A percentile compares a stretch with the other conserved stretches of the same genome.
Evolutionary conservation across 1,140 invertebrate species (phyloP).

Genomic region (Artemia franciscana): DNA sequence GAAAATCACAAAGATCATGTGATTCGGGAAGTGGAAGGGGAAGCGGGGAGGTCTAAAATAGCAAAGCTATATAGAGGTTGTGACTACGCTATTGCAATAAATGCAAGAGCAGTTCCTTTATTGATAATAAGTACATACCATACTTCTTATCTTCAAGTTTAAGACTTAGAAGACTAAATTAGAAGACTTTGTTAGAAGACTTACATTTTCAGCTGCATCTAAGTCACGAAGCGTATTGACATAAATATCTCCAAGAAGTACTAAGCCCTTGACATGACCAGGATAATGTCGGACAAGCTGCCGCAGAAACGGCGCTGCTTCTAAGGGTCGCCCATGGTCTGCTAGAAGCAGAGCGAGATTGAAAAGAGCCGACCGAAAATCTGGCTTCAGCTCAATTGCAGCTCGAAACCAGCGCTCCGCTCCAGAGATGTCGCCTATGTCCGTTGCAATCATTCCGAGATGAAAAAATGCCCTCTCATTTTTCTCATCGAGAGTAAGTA

Average conservation of each 20-base stretch:
- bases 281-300: conserved; percentile 75
- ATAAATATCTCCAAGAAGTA: conserved; percentile 83
- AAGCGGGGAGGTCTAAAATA: too few species aligned
- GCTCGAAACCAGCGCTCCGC: conserved; percentile 71
- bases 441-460: conserved; percentile 87
- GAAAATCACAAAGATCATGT: too few species aligned
- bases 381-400: conserved; percentile 39
- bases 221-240: conserved; percentile 87
- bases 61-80: too few species aligned
- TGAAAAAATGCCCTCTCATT: conserved; percentile 84
- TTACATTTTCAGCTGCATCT: conserved; percentile 67
- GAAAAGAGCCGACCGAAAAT: conserved; percentile 73
- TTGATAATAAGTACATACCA: too few species aligned
- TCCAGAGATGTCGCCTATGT: conserved; percentile 60
- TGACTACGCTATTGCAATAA: too few species aligned
- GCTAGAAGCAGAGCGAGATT: conserved; percentile 75
- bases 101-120: too few species aligned
- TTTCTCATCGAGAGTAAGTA: conserved; percentile 41
- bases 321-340: conserved; percentile 59
- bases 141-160: too few species aligned
- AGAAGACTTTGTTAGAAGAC: too few species aligned
- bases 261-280: conserved; percentile 79
- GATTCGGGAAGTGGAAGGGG: too few species aligned
- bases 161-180: too few species aligned
- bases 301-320: conserved; percentile 76